These are phyloP conservation scores for Epicauta chinensis DNA, from an alignment of 1,140 invertebrate genomes.

Conservation along the genomic window DNA sequence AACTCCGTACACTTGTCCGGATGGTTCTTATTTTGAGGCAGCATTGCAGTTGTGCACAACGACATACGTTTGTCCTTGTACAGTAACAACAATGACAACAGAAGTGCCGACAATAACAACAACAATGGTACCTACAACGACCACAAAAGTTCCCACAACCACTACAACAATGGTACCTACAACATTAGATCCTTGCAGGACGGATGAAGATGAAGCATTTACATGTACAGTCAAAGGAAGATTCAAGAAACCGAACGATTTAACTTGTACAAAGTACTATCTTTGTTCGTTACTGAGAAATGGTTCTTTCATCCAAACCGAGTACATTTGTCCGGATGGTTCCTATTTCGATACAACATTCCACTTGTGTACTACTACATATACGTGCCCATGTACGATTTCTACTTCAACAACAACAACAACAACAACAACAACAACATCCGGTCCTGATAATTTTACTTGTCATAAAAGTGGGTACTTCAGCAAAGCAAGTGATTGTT, in stretches of 20 bases:
- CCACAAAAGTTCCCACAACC: too few species aligned
- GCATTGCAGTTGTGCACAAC: too few species aligned
- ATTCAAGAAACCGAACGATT: conserved; percentile 5
- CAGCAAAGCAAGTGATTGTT: conserved; percentile 1
- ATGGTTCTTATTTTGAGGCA: too few species aligned
- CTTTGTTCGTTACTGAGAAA: conserved; percentile 6
- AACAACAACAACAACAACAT: not conserved
- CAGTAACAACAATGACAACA: too few species aligned
- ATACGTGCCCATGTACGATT: not conserved
- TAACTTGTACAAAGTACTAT: conserved; percentile 13
- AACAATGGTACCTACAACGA: too few species aligned
- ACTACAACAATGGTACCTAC: not conserved
- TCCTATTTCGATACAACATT: conserved; percentile 2
- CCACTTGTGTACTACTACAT: not conserved
- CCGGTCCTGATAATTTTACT: not conserved
- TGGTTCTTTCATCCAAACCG: conserved; percentile 7
- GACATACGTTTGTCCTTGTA: too few species aligned
- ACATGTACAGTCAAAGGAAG: conserved; percentile 7
- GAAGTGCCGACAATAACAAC: not conserved
- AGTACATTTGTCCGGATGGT: conserved; percentile 1
- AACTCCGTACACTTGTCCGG: too few species aligned
- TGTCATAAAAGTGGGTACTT: conserved; percentile 8
- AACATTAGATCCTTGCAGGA: not conserved
- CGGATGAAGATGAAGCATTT: conserved; percentile 3
- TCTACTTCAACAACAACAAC: not conserved